These are phyloP conservation scores for Chaenogobius annularis DNA, from an alignment of 2,113 vertebrate species.

Conservation along the genomic window DNA sequence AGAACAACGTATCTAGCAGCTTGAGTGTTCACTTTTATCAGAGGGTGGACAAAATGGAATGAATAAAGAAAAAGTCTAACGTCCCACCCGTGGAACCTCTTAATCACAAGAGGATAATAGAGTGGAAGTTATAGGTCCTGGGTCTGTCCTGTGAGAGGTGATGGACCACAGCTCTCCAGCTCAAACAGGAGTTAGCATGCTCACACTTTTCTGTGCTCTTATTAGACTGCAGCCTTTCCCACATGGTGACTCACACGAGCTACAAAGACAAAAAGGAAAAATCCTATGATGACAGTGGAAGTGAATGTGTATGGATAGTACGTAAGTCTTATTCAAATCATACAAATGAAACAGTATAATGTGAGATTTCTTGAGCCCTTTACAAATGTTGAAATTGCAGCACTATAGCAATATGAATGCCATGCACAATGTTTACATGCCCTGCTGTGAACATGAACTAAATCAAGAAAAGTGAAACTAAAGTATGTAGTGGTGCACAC, in stretches of 20 bases:
- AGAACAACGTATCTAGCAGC: too few relatives aligned
- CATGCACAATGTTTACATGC: too few relatives aligned
- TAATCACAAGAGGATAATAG: too few relatives aligned
- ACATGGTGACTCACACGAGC: not conserved
- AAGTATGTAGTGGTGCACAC: too few relatives aligned
- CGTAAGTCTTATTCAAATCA: not conserved
- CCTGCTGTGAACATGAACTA: too few relatives aligned
- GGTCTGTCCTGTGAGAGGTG: not conserved
- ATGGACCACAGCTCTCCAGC: not conserved
- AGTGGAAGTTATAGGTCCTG: not conserved
- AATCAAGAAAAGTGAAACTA: not conserved
- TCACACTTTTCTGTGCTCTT: not conserved
- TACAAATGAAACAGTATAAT: not conserved
- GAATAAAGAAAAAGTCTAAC: too few relatives aligned
- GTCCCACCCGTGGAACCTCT: too few relatives aligned
- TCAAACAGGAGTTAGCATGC: slow-evolving; percentile 1
- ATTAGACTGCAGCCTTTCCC: not conserved
- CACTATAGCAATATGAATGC: too few relatives aligned
- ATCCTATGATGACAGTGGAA: not conserved
- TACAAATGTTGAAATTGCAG: too few relatives aligned
- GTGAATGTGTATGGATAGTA: not conserved
- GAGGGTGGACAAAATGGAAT: too few relatives aligned
- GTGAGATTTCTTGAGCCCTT: too few relatives aligned
- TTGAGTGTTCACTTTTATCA: too few relatives aligned
- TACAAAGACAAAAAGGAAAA: slow-evolving; percentile 1